A percentile compares a stretch with the other conserved stretches of the same genome.
Conservation (phyloP, 2,113 vertebrate species). For the Trichomycterus rosablanca region DNA sequence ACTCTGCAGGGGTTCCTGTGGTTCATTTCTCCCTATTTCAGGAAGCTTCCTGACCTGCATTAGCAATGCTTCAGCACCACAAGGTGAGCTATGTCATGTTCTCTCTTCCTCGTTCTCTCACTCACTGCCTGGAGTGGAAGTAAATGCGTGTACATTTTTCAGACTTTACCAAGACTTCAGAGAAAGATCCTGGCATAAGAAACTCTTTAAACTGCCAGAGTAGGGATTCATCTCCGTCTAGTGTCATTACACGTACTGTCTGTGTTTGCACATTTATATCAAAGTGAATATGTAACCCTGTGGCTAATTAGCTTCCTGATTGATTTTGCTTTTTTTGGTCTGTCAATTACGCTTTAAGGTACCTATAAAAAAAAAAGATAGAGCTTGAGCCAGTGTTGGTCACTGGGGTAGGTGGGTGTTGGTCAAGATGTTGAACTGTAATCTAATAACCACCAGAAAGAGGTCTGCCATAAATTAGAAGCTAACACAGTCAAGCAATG, state of each 20-base stretch:
- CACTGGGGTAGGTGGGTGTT: too few relatives aligned
- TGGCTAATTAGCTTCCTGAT: not conserved
- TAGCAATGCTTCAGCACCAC: constrained; percentile 17
- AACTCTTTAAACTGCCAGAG: not conserved
- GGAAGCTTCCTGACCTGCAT: constrained; percentile 29
- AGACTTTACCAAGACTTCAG: too few relatives aligned
- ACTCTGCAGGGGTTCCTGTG: constrained; percentile 27
- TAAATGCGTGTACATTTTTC: too few relatives aligned
- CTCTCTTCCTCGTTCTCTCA: not conserved
- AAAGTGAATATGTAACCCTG: constrained; percentile 20
- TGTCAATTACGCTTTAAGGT: not conserved
- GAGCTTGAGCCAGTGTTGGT: too few relatives aligned
- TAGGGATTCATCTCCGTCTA: constrained; percentile 24
- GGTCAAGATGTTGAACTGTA: too few relatives aligned
- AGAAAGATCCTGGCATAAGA: constrained; percentile 11
- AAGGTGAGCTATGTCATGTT: constrained; percentile 14
- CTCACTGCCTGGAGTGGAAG: too few relatives aligned
- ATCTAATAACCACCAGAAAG: too few relatives aligned
- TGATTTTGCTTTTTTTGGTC: not conserved
- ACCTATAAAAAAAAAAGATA: too few relatives aligned
- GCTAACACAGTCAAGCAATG: too few relatives aligned
- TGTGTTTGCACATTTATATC: constrained; percentile 26
- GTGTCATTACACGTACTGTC: constrained; percentile 4
- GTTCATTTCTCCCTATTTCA: constrained; percentile 35
- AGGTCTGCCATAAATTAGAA: too few relatives aligned